A percentile compares a stretch with the other conserved stretches of the same genome.
phyloP scores from a whole-genome alignment of 2,113 vertebrate species.

The Sclerurus mexicanus region DNA sequence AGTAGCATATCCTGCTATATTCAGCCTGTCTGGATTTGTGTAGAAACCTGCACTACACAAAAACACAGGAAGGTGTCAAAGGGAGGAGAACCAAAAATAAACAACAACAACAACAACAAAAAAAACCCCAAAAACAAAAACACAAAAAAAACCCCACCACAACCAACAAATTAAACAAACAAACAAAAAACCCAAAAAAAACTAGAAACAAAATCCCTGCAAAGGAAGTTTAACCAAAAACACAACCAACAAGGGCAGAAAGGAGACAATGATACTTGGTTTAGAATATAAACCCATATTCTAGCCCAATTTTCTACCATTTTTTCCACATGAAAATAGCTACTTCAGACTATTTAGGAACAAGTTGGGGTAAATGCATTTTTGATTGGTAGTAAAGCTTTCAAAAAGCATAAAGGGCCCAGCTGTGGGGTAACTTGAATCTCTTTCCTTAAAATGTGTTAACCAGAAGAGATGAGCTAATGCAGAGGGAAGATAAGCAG shows the following conservation, averaged over 20 bases:
- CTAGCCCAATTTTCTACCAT: not conserved
- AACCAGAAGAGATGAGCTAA: not conserved
- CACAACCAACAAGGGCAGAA: not conserved
- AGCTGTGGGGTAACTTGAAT: not conserved
- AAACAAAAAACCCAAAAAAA: not conserved
- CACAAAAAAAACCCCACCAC: not conserved
- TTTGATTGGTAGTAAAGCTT: not conserved
- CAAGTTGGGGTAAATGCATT: not conserved
- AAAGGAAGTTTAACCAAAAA: not conserved
- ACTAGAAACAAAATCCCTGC: not conserved
- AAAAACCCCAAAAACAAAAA: too few relatives aligned
- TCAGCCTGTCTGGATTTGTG: not conserved
- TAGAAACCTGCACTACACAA: not conserved
- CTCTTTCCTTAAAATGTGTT: not conserved
- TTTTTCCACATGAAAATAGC: not conserved
- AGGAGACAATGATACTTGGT: not conserved
- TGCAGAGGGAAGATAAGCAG: not conserved
- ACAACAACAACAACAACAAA: too few relatives aligned
- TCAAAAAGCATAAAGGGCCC: not conserved
- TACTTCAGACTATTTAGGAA: not conserved
- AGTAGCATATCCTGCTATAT: not conserved
- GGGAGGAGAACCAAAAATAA: too few relatives aligned
- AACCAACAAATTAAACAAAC: not conserved
- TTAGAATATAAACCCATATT: not conserved
- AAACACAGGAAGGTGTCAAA: fast-evolving